phyloP scores from a whole-genome alignment of 2,113 vertebrate genomes.

The Thamnophis sirtalis region DNA sequence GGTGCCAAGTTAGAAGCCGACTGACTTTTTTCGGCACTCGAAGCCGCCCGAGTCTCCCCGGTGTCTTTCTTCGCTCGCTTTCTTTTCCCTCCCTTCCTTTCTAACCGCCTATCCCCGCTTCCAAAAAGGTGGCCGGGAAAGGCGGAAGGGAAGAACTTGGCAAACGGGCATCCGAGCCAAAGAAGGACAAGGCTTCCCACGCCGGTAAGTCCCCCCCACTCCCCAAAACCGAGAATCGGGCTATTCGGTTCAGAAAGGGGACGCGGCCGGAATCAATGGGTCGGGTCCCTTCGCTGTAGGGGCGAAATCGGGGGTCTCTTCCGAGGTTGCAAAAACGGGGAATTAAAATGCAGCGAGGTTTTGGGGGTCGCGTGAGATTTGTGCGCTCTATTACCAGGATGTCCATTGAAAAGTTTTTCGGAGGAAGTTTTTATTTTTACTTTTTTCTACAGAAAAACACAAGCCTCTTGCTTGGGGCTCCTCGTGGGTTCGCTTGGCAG shows the following conservation, averaged over 20 bases:
- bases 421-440: not conserved
- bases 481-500: not conserved
- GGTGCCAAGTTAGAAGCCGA: constrained; percentile 37
- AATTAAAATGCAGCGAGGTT: not conserved
- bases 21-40: not conserved
- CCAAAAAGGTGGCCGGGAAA: not conserved
- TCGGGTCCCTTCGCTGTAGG: not conserved
- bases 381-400: not conserved
- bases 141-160: not conserved
- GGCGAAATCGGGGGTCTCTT: constrained; percentile 1
- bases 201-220: constrained; percentile 49
- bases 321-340: not conserved
- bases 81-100: no score
- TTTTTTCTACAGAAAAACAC: not conserved
- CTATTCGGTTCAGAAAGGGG: not conserved
- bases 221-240: not conserved
- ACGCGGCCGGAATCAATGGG: not conserved
- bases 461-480: not conserved
- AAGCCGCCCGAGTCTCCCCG: not conserved
- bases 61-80: not conserved
- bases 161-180: constrained; percentile 25
- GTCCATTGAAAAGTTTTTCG: not conserved
- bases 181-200: constrained; percentile 13
- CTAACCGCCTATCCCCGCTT: not conserved
- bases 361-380: not conserved